Conservation (phyloP, 2,113 vertebrate genomes). For the Coptodon bakossiorum region DNA sequence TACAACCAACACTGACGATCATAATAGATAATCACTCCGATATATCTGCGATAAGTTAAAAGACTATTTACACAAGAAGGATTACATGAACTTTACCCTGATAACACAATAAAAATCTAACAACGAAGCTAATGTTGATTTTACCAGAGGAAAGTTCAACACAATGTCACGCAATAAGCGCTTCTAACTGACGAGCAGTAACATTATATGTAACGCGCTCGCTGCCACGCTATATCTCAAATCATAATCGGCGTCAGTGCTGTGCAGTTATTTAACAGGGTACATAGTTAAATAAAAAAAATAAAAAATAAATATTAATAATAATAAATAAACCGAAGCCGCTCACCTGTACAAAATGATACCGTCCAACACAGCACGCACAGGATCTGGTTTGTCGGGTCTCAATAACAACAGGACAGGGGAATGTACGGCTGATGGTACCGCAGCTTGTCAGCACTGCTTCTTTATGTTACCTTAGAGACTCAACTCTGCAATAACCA, state of each 20-base stretch:
- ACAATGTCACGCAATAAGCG: background rate
- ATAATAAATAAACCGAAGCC: background rate
- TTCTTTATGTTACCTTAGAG: background rate
- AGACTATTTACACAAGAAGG: background rate
- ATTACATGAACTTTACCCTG: background rate
- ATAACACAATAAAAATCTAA: background rate
- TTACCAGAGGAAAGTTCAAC: background rate
- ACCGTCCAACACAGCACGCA: background rate
- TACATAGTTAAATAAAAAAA: background rate
- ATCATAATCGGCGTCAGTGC: background rate
- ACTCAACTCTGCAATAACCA: background rate
- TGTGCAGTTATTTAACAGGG: background rate
- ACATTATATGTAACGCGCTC: background rate
- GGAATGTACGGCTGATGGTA: accelerated
- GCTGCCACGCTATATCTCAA: background rate
- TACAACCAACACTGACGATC: background rate
- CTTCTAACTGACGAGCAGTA: accelerated
- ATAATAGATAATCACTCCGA: background rate
- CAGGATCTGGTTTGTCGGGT: background rate
- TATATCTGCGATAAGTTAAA: background rate
- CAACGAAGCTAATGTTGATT: background rate
- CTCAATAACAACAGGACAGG: background rate
- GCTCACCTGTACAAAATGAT: background rate
- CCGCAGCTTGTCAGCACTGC: background rate
- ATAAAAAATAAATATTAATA: background rate